Percentiles rank a stretch among this genome's conserved stretches.
Conservation (phyloP, 2,888 invertebrate genomes). For the Phyto melanocephala region DNA sequence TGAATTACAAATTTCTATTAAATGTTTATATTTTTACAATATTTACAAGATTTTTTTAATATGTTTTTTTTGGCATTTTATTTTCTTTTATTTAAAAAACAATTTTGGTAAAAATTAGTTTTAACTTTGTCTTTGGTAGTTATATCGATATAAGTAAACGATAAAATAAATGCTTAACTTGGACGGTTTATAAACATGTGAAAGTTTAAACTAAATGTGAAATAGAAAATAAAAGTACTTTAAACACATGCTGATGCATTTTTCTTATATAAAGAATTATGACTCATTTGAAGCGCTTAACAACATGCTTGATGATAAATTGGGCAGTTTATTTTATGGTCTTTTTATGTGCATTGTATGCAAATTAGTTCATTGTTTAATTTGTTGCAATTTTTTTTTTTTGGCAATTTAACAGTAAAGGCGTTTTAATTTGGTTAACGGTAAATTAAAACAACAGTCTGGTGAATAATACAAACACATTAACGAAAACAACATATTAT, state of each 20-base stretch:
- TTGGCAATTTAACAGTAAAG: background rate
- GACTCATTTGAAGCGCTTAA: conserved; percentile 22
- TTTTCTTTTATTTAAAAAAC: background rate
- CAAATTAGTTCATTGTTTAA: conserved; percentile 39
- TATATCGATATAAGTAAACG: background rate
- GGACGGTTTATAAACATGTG: conserved; percentile 34
- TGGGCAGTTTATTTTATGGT: conserved; percentile 3
- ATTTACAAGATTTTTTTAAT: background rate
- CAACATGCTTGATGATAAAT: conserved; percentile 32
- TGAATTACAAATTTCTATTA: too few relatives aligned
- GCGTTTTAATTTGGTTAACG: too few relatives aligned
- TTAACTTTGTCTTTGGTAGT: background rate
- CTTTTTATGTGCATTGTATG: conserved; percentile 49
- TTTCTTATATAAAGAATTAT: too few relatives aligned
- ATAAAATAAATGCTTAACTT: conserved; percentile 9
- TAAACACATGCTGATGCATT: background rate
- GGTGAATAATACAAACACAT: too few relatives aligned
- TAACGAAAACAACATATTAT: too few relatives aligned
- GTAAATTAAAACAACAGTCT: too few relatives aligned
- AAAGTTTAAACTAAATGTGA: background rate
- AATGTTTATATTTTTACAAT: background rate
- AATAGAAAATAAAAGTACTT: background rate
- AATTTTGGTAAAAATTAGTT: background rate
- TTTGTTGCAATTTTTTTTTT: background rate
- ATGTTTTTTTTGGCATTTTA: background rate